phyloP scores from a whole-genome alignment of 2,888 invertebrate genomes.

The Antheraea yamamai region DNA sequence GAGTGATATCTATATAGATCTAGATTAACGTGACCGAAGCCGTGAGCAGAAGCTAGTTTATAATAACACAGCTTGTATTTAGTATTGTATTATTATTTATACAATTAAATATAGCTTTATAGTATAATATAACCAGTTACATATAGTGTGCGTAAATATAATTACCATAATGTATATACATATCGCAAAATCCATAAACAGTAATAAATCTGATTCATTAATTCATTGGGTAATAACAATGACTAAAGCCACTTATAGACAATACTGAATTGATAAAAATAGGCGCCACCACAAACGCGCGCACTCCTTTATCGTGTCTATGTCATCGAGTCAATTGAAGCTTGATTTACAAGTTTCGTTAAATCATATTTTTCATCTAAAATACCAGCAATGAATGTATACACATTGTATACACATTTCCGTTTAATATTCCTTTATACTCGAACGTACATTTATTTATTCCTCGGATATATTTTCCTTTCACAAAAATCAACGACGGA shows the following conservation, averaged over 20 bases:
- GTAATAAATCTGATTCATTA: not conserved
- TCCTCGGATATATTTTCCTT: constrained; percentile 8
- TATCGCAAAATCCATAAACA: not conserved
- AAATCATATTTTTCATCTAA: not conserved
- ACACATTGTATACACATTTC: not conserved
- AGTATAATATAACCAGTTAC: too few species aligned
- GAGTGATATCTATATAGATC: too few species aligned
- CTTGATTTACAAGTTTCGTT: not conserved
- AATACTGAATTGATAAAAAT: not conserved
- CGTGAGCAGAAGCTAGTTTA: too few species aligned
- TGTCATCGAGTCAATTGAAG: not conserved
- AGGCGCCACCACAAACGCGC: not conserved
- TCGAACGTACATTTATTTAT: not conserved
- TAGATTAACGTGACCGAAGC: too few species aligned
- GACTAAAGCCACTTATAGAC: not conserved
- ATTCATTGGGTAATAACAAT: not conserved
- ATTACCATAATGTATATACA: not conserved
- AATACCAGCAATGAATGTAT: not conserved
- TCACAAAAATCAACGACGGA: constrained; percentile 20
- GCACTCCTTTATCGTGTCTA: not conserved
- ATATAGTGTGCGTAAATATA: too few species aligned
- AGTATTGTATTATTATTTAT: too few species aligned
- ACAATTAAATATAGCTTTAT: too few species aligned
- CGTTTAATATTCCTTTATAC: constrained; percentile 1
- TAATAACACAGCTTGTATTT: too few species aligned